Evolutionary conservation across 2,888 invertebrate species (phyloP).

Genomic region (Dryomyza anilis): DNA sequence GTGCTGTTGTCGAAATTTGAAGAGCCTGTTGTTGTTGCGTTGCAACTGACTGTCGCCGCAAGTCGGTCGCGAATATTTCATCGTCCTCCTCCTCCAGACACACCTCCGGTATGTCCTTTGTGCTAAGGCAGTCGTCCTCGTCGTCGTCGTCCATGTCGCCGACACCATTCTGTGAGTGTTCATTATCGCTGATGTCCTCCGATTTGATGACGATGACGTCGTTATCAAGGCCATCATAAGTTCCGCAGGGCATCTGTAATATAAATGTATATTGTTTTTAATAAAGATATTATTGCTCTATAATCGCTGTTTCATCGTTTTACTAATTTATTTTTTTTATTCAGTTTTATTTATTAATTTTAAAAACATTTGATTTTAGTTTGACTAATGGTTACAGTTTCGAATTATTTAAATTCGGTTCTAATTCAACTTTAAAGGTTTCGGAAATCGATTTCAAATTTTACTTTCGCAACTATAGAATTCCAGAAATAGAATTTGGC

Average conservation of each 20-base stretch:
- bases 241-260: conserved; percentile 39
- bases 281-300: too few species aligned
- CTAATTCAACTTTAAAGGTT: too few species aligned
- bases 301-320: too few species aligned
- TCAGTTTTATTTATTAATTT: too few species aligned
- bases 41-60: conserved; percentile 41
- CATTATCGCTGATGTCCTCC: conserved; percentile 60
- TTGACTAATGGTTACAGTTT: too few species aligned
- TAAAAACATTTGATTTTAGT: too few species aligned
- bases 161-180: conserved; percentile 53
- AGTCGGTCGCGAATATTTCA: conserved; percentile 52
- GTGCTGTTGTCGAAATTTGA: conserved; percentile 27
- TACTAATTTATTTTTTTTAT: too few species aligned
- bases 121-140: conserved; percentile 57
- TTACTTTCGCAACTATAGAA: too few species aligned
- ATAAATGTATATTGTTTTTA: neutral
- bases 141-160: conserved; percentile 49
- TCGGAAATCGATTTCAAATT: too few species aligned
- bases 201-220: conserved; percentile 60
- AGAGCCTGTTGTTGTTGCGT: conserved; percentile 22
- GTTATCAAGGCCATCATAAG: conserved; percentile 53
- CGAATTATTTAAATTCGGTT: too few species aligned
- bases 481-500: too few species aligned
- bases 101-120: conserved; percentile 58
- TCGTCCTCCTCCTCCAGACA: conserved; percentile 59